phyloP scores from a whole-genome alignment of 1,140 invertebrate genomes.

The Neodiprion lecontei region DNA sequence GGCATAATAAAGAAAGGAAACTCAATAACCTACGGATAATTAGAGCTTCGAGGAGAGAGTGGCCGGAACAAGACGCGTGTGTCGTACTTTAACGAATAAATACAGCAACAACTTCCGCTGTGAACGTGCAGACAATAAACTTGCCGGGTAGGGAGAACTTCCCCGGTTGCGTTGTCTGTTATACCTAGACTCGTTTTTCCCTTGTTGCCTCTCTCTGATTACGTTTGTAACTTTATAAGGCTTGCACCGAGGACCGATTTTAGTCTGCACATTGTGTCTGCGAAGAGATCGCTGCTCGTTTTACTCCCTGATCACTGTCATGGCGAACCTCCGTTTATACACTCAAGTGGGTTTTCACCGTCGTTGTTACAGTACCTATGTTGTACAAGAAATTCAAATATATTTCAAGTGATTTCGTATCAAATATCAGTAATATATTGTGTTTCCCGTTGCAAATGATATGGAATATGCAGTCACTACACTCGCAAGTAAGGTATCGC shows the following conservation, averaged over 20 bases:
- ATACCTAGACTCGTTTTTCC: neutral
- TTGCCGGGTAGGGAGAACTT: no score
- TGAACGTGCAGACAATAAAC: no score
- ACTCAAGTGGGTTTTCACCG: neutral
- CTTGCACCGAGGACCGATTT: neutral
- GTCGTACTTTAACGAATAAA: no score
- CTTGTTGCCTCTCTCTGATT: slow-evolving; percentile 9
- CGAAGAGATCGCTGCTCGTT: neutral
- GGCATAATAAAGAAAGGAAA: neutral
- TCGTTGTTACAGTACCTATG: no score
- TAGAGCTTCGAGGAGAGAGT: neutral
- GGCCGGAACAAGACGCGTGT: neutral
- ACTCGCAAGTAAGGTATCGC: no score
- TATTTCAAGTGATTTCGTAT: no score
- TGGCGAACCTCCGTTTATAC: neutral
- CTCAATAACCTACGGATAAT: neutral
- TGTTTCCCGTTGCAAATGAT: no score
- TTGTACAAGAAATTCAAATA: no score
- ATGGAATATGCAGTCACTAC: no score
- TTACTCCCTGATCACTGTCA: neutral
- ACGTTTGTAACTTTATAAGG: slow-evolving; percentile 6
- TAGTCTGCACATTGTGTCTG: neutral
- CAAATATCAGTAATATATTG: no score
- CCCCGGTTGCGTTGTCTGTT: no score
- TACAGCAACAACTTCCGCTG: no score